phyloP scores from a whole-genome alignment of 2,113 vertebrate species.

The Deroptyus accipitrinus region DNA sequence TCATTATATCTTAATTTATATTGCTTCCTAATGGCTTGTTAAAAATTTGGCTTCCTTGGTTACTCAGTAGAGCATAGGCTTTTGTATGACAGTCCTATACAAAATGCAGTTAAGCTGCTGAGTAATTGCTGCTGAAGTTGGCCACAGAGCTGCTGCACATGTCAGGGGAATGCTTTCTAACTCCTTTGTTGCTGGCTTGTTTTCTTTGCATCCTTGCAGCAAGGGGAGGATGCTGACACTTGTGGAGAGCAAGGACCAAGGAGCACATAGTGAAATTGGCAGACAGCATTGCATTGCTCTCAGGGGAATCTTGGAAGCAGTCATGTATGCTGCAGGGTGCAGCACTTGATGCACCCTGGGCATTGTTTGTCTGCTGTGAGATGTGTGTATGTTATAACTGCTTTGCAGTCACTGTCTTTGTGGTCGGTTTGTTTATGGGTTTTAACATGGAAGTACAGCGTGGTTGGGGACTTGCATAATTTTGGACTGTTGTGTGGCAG shows the following conservation, averaged over 20 bases:
- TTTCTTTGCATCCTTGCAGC: not conserved
- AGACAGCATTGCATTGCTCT: accelerated
- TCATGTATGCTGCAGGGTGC: accelerated
- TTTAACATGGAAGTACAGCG: accelerated
- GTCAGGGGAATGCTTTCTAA: not conserved
- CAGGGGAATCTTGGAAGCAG: not conserved
- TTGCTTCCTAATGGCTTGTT: not conserved
- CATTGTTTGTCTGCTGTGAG: not conserved
- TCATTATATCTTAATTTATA: not conserved
- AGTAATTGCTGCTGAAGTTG: not conserved
- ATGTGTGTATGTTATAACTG: accelerated
- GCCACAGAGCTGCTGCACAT: not conserved
- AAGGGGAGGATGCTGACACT: not conserved
- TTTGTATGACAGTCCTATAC: not conserved
- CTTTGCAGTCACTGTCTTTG: not conserved
- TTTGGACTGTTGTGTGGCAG: not conserved
- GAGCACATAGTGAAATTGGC: accelerated
- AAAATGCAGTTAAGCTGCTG: not conserved
- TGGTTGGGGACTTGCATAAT: not conserved
- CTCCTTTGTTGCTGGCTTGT: not conserved
- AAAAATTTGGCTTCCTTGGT: not conserved
- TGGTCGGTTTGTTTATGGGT: not conserved
- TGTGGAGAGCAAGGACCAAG: not conserved
- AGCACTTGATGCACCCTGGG: not conserved
- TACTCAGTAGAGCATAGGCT: accelerated